Evolutionary conservation across 1,140 invertebrate species (phyloP).

Genomic region (Medauroidea extradentata): DNA sequence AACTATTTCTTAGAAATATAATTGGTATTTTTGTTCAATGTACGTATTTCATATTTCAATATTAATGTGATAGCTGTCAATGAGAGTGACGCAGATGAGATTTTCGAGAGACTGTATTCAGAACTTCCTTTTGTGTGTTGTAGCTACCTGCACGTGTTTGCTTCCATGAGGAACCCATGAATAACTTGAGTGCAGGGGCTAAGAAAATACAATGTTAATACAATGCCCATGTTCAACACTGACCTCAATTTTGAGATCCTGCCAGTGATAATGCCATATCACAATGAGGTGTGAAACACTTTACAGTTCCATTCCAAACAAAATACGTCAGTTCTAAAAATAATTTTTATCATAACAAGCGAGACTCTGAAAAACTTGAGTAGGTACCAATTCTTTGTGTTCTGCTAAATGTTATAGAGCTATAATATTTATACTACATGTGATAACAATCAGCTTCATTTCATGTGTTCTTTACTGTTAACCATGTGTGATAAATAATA

Average conservation of each 20-base stretch:
- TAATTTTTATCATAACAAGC: not conserved
- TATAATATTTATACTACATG: not conserved
- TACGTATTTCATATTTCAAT: not conserved
- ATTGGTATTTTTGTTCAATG: not conserved
- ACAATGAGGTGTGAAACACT: not conserved
- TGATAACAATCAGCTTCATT: too few species aligned
- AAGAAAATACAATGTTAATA: constrained; percentile 4
- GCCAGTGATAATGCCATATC: not conserved
- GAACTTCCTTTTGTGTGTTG: not conserved
- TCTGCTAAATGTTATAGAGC: not conserved
- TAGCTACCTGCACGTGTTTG: not conserved
- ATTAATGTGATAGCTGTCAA: not conserved
- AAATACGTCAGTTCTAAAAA: not conserved
- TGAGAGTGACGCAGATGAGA: not conserved
- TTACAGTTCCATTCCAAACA: not conserved
- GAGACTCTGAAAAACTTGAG: not conserved
- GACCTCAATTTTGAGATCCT: not conserved
- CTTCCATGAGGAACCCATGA: not conserved
- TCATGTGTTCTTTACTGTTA: too few species aligned
- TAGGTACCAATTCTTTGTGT: not conserved
- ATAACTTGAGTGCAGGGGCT: not conserved
- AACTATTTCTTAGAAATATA: not conserved
- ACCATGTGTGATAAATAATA: too few species aligned
- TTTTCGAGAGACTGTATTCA: not conserved
- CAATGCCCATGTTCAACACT: not conserved